phyloP scores from a whole-genome alignment of 2,888 invertebrate genomes.

The Ellobium chinense region DNA sequence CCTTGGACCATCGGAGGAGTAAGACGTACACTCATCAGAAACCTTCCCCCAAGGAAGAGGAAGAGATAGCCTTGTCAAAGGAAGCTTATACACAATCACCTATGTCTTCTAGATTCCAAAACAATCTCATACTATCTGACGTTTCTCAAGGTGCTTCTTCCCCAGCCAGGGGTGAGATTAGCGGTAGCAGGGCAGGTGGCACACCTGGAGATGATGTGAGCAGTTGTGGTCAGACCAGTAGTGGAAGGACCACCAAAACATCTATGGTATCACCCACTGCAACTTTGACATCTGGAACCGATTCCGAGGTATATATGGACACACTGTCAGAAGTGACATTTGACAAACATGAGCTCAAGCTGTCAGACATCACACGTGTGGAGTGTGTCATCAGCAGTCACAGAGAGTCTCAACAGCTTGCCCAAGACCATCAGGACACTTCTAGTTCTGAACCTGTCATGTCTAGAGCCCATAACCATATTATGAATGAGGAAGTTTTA shows the following conservation, averaged over 20 bases:
- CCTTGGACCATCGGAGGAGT: slow-evolving; percentile 27
- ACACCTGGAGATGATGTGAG: not conserved
- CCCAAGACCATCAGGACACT: not conserved
- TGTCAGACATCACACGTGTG: slow-evolving; percentile 9
- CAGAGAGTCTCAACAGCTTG: not conserved
- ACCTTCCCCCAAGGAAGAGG: not conserved
- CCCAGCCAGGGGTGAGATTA: no score
- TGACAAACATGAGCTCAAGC: slow-evolving; percentile 8
- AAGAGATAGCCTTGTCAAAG: not conserved
- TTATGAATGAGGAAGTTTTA: not conserved
- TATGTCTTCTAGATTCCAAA: not conserved
- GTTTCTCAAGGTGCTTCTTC: no score
- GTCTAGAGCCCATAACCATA: not conserved
- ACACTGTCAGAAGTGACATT: slow-evolving; percentile 21
- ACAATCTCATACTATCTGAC: not conserved
- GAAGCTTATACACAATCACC: not conserved
- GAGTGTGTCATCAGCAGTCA: slow-evolving; percentile 5
- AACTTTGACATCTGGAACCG: slow-evolving; percentile 20
- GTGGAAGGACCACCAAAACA: not conserved
- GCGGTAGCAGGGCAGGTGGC: no score
- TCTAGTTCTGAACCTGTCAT: not conserved
- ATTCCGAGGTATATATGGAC: slow-evolving; percentile 40
- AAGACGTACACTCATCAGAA: slow-evolving; percentile 6
- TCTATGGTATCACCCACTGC: not conserved
- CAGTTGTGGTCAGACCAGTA: not conserved